Evolutionary conservation across 1,140 invertebrate genomes (phyloP).

Genomic region (Drusus annulatus): DNA sequence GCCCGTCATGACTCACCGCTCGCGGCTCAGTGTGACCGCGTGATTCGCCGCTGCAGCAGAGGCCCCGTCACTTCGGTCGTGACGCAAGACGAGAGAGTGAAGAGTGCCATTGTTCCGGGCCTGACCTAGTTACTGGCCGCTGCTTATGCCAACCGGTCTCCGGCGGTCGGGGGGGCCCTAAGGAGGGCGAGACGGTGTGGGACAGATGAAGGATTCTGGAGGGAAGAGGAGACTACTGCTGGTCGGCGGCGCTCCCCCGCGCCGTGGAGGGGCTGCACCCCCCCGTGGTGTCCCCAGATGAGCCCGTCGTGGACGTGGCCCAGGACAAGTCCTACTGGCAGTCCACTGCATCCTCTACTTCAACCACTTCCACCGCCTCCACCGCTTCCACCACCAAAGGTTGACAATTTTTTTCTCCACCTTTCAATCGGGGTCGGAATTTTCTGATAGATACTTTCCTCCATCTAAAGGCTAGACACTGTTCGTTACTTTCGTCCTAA

Average conservation of each 20-base stretch:
- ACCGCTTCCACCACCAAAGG: conserved; percentile 20
- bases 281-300: conserved; percentile 67
- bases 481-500: not conserved
- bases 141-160: not conserved
- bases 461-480: not conserved
- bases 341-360: conserved; percentile 5
- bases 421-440: not conserved
- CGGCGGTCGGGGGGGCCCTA: not conserved
- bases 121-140: conserved; percentile 17
- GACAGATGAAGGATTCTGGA: conserved; percentile 47
- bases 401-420: not conserved
- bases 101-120: conserved; percentile 18
- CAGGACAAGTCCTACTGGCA: conserved; percentile 69
- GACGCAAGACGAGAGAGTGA: too few species aligned
- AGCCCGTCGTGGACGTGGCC: conserved; percentile 68
- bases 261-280: conserved; percentile 67
- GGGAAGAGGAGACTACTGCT: conserved; percentile 62
- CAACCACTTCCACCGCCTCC: too few species aligned
- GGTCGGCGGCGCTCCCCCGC: conserved; percentile 61
- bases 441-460: not conserved
- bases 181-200: not conserved
- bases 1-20: conserved; percentile 26
- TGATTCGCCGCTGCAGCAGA: not conserved
- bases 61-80: not conserved
- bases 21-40: not conserved